Evolutionary conservation across 2,888 invertebrate genomes (phyloP).

Genomic region (Synanthedon formicaeformis): DNA sequence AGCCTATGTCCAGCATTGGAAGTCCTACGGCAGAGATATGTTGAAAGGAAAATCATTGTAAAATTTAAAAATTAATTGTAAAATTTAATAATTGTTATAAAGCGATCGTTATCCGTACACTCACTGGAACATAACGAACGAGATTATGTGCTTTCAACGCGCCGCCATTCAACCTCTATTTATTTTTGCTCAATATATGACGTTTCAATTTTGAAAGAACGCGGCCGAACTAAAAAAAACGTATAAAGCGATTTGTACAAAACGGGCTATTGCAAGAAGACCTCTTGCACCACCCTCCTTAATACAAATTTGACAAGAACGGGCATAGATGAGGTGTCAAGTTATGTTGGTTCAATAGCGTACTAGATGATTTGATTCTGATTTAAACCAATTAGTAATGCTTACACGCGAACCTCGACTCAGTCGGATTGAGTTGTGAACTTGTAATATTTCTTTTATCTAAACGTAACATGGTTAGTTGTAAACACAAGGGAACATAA

Average conservation of each 20-base stretch:
- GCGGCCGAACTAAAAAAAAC: slow-evolving; percentile 23
- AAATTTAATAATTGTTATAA: too few species aligned
- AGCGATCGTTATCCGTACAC: slow-evolving; percentile 22
- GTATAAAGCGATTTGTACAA: slow-evolving; percentile 28
- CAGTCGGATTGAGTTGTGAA: slow-evolving; percentile 24
- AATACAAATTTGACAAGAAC: neutral
- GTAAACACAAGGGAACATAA: slow-evolving; percentile 18
- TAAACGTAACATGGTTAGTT: slow-evolving; percentile 17
- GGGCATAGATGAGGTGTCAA: slow-evolving; percentile 11
- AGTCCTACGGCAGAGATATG: too few species aligned
- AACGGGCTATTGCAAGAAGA: slow-evolving; percentile 21
- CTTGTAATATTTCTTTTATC: slow-evolving; percentile 1
- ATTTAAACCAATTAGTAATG: slow-evolving; percentile 67
- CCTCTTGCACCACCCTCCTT: slow-evolving; percentile 9
- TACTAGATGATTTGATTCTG: slow-evolving; percentile 54
- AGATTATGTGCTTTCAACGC: slow-evolving; percentile 51
- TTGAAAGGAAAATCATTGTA: too few species aligned
- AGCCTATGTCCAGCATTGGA: too few species aligned
- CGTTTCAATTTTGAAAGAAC: slow-evolving; percentile 50
- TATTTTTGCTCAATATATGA: slow-evolving; percentile 46
- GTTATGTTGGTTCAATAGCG: slow-evolving; percentile 22
- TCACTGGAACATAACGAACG: slow-evolving; percentile 41
- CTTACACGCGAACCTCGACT: slow-evolving; percentile 53
- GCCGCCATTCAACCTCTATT: slow-evolving; percentile 35
- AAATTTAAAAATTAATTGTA: too few species aligned